These are phyloP conservation scores for Operophtera brumata DNA, from an alignment of 2,888 invertebrate genomes.

Conservation along the genomic window DNA sequence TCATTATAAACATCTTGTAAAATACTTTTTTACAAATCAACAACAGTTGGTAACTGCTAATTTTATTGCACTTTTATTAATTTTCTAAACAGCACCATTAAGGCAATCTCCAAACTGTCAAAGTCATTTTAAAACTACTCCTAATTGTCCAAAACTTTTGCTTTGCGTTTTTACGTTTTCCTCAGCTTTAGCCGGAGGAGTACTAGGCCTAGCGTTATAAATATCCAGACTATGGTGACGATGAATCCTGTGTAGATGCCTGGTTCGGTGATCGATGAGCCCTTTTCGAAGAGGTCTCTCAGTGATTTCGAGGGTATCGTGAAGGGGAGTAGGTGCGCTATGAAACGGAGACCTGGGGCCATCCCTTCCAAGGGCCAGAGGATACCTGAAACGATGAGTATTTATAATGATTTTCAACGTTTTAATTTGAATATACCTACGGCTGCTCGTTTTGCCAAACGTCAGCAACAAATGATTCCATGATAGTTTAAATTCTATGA, in stretches of 20 bases:
- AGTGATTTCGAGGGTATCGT: slow-evolving; percentile 89
- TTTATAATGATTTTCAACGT: neutral
- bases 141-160: neutral
- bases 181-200: slow-evolving; percentile 69
- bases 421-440: too few relatives aligned
- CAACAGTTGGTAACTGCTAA: neutral
- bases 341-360: slow-evolving; percentile 80
- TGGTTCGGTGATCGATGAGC: slow-evolving; percentile 83
- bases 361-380: slow-evolving; percentile 86
- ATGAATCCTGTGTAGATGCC: slow-evolving; percentile 88
- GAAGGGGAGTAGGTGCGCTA: slow-evolving; percentile 87
- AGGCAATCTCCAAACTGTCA: neutral
- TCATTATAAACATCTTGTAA: neutral
- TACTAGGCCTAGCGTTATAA: slow-evolving; percentile 79
- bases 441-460: too few relatives aligned
- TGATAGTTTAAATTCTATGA: too few relatives aligned
- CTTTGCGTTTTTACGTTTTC: slow-evolving; percentile 46
- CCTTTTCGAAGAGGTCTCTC: slow-evolving; percentile 88
- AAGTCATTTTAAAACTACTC: neutral
- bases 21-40: neutral
- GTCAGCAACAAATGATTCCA: too few relatives aligned
- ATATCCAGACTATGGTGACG: slow-evolving; percentile 84
- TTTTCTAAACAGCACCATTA: slow-evolving; percentile 9
- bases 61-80: slow-evolving; percentile 18
- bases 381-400: slow-evolving; percentile 67